A percentile compares a stretch with the other conserved stretches of the same genome.
Conservation (phyloP, 2,113 vertebrate genomes). For the Drymodes brunneopygia region DNA sequence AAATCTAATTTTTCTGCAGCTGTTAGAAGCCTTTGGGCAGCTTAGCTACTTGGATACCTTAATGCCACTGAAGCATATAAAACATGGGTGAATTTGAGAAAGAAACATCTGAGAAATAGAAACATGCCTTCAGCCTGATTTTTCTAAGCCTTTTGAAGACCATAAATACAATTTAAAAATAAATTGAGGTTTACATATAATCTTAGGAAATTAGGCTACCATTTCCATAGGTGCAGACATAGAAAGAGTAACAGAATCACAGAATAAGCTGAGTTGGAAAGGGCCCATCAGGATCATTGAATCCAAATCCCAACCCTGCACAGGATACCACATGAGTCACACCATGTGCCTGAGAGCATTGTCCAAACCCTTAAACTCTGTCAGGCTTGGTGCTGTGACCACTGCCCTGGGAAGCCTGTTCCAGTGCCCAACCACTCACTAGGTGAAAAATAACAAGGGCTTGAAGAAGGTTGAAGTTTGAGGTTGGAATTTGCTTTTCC, state of each 20-base stretch:
- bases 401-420: background rate
- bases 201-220: background rate
- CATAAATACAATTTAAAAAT: background rate
- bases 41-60: background rate
- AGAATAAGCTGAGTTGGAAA: background rate
- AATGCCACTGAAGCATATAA: background rate
- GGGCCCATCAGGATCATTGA: background rate
- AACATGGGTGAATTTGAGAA: background rate
- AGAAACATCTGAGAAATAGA: background rate
- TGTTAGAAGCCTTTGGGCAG: constrained; percentile 4
- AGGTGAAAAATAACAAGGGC: background rate
- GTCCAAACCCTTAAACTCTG: background rate
- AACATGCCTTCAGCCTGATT: background rate
- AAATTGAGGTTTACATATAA: background rate
- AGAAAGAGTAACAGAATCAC: background rate
- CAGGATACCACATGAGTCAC: background rate
- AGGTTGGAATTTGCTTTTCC: background rate
- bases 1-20: constrained; percentile 11
- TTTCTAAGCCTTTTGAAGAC: background rate
- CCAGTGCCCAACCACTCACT: background rate
- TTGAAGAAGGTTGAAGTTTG: background rate
- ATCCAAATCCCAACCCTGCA: background rate
- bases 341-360: rapidly evolving
- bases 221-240: background rate
- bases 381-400: background rate